Evolutionary conservation across 2,888 invertebrate species (phyloP).

Genomic region (Macaria liturata): DNA sequence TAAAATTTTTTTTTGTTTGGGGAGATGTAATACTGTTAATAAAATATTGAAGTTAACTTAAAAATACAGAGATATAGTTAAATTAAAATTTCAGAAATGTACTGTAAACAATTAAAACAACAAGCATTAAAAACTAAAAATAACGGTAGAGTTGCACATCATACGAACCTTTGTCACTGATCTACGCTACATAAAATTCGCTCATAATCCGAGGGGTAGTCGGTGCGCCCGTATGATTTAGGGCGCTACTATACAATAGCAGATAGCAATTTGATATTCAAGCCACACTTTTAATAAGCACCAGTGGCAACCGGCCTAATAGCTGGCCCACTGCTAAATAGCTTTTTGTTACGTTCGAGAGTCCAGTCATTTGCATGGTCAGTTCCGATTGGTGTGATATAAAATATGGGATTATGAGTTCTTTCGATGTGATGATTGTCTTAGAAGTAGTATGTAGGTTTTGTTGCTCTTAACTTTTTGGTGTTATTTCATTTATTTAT

Average conservation of each 20-base stretch:
- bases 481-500: too few species aligned
- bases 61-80: too few species aligned
- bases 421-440: too few species aligned
- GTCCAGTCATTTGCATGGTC: slow-evolving; percentile 47
- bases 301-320: slow-evolving; percentile 56
- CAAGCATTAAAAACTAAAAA: too few species aligned
- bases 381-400: slow-evolving; percentile 38
- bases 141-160: too few species aligned
- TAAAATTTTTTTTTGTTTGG: too few species aligned
- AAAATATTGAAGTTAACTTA: too few species aligned
- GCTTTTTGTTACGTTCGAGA: slow-evolving; percentile 65
- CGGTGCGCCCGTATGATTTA: slow-evolving; percentile 48
- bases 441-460: too few species aligned
- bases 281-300: slow-evolving; percentile 84
- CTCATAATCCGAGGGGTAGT: slow-evolving; percentile 56
- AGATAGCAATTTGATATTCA: slow-evolving; percentile 84
- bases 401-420: slow-evolving; percentile 6
- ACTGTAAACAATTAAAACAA: too few species aligned
- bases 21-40: too few species aligned
- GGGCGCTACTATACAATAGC: slow-evolving; percentile 67
- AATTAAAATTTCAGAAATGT: too few species aligned
- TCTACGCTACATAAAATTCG: slow-evolving; percentile 45
- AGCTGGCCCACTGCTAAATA: slow-evolving; percentile 71
- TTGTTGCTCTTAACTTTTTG: too few species aligned
- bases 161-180: slow-evolving; percentile 33